Conservation (phyloP, 92 coral and sea anemone species). For the Isaurus tuberculatus region DNA sequence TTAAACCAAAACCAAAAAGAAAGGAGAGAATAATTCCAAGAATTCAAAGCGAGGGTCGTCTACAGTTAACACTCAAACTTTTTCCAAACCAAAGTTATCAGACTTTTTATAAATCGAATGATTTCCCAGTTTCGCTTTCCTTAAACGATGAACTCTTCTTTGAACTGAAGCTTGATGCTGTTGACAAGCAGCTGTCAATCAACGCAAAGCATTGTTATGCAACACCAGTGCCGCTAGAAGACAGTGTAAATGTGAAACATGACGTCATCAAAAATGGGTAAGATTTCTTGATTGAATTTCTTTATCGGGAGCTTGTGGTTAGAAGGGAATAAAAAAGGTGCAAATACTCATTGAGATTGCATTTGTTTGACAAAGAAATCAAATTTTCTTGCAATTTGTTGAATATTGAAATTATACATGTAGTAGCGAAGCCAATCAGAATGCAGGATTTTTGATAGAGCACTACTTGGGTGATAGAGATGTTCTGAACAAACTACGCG, state of each 20-base stretch:
- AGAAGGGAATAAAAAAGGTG: no score
- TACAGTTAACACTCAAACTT: constrained; percentile 8
- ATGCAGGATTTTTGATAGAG: no score
- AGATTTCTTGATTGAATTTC: neutral
- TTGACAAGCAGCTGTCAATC: constrained; percentile 66
- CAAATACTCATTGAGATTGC: no score
- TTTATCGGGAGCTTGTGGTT: neutral
- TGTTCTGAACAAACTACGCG: no score
- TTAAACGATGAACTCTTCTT: constrained; percentile 66
- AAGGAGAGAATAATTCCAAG: constrained; percentile 26
- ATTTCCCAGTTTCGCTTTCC: constrained; percentile 73
- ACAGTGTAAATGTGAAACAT: neutral
- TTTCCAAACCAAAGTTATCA: constrained; percentile 12
- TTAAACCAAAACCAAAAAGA: constrained; percentile 21
- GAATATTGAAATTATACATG: no score
- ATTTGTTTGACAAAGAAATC: no score
- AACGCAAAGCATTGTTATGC: constrained; percentile 75
- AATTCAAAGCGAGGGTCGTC: constrained; percentile 24
- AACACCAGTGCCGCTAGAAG: constrained; percentile 60
- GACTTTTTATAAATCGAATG: constrained; percentile 11
- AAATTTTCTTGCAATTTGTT: no score
- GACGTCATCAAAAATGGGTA: constrained; percentile 35
- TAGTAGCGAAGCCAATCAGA: no score
- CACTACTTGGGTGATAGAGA: no score
- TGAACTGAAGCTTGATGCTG: constrained; percentile 58